Evolutionary conservation across 1,140 invertebrate species (phyloP), one percentile per base, ranked within the genome.

Genomic region (Aphelenchoides fujianensis): DNA sequence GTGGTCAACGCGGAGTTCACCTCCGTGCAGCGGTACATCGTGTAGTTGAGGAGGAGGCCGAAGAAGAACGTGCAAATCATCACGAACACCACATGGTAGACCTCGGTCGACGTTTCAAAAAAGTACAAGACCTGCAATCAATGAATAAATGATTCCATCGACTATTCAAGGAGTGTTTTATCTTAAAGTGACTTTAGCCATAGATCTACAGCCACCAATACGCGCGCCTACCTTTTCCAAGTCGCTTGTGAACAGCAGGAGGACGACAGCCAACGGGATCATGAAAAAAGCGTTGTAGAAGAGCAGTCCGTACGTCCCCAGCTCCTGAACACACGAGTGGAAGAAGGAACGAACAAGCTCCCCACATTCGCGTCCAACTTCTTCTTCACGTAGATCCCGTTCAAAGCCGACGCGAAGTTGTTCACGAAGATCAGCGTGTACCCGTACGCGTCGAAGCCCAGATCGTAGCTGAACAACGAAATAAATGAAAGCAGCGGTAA

Each of bases 1-100:
- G 96, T 99, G 0, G 95, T 98, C 41, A 99, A 87, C n/a, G 96
- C 95, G 67, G 95, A 97, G 87, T 98, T 99, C 84, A 93, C 90
- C 77, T 92, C 89, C 0, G 95, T 98, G 86, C 96, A 98, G 41
- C 97, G 86, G 77, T 98, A 91, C 12, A 95, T 92, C 82, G 93
- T 93, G 83, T 97, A 98, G 52, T 92, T 93, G 16, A 99, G 86
- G 19, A 98, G 87, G 85, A 97, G 98, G 0, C 96, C 96, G 92
- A 98, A 96, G 1, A 95, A 85, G 86, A 95, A 97, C 0, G 94
- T 96, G 69, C 94, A 82, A 0, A 90, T 69, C 85, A 98, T 98
- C 80, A 93, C 91, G 1, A 89, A 59, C 27, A 93, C 74, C 84
- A 98, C 97, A 59, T 90, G 80, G 0, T 87, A 80, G 83, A 95